phyloP scores from a whole-genome alignment of 2,888 invertebrate species.

The Idaea dimidiata region DNA sequence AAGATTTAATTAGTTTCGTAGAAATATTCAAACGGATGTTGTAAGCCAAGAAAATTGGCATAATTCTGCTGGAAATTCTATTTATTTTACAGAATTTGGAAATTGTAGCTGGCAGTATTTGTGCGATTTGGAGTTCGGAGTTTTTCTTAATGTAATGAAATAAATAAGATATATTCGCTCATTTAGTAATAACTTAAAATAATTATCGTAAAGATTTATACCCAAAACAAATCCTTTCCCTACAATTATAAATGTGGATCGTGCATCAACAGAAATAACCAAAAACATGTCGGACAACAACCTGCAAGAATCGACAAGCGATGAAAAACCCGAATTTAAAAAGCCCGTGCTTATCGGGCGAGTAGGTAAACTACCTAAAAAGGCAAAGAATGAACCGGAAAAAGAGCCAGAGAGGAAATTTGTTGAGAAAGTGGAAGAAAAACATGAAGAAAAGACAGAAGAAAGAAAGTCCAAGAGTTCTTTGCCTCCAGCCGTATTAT shows the following conservation, averaged over 20 bases:
- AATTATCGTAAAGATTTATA: neutral
- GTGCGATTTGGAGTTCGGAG: too few relatives aligned
- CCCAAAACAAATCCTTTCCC: constrained; percentile 26
- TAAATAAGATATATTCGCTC: too few relatives aligned
- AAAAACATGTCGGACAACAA: constrained; percentile 34
- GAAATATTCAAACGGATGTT: too few relatives aligned
- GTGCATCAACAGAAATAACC: neutral
- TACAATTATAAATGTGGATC: neutral
- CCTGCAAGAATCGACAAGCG: constrained; percentile 32
- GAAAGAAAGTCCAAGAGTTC: constrained; percentile 40
- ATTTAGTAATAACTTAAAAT: too few relatives aligned
- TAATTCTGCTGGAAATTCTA: too few relatives aligned
- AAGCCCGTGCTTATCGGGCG: constrained; percentile 78
- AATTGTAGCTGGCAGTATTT: too few relatives aligned
- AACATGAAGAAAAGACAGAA: constrained; percentile 23
- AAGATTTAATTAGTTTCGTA: too few relatives aligned
- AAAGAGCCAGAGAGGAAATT: constrained; percentile 32
- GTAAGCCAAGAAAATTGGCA: too few relatives aligned
- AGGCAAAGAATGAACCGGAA: constrained; percentile 44
- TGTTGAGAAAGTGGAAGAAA: constrained; percentile 18
- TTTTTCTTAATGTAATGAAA: too few relatives aligned
- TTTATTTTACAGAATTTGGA: too few relatives aligned
- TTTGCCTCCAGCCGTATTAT: constrained; percentile 50
- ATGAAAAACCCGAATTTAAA: constrained; percentile 66
- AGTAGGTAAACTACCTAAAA: constrained; percentile 76